Percentiles rank a stretch among this genome's conserved stretches.
phyloP scores from a whole-genome alignment of 2,113 vertebrate species.

The Pachyramphus minor region DNA sequence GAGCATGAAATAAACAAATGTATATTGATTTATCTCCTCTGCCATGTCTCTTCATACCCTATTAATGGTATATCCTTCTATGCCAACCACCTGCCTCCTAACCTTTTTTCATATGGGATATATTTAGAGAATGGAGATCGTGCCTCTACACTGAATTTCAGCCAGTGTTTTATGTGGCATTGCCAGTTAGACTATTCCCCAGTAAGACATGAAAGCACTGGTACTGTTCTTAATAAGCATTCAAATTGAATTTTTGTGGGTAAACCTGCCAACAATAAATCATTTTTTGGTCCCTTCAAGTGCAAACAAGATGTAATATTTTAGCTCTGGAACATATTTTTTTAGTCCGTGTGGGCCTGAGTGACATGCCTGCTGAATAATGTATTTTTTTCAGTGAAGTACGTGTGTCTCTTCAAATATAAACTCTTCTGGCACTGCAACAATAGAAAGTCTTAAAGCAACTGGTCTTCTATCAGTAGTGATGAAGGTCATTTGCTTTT shows the following conservation, averaged over 20 bases:
- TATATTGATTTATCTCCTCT: neutral
- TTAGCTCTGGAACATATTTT: neutral
- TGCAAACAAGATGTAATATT: constrained; percentile 6
- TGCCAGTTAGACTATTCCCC: neutral
- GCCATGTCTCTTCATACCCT: neutral
- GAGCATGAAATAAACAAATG: neutral
- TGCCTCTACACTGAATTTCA: neutral
- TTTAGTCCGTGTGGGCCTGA: neutral
- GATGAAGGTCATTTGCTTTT: neutral
- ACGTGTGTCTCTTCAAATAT: neutral
- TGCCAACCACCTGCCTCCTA: neutral
- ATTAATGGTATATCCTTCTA: neutral
- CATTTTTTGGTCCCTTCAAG: constrained; percentile 2
- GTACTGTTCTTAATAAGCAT: neutral
- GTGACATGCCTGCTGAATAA: neutral
- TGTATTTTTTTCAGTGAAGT: neutral
- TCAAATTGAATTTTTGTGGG: neutral
- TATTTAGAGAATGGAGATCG: neutral
- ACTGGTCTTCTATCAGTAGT: neutral
- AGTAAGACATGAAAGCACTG: neutral
- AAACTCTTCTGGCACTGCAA: neutral
- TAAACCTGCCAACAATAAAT: constrained; percentile 27
- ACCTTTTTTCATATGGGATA: neutral
- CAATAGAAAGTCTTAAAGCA: constrained; percentile 26
- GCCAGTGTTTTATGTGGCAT: neutral